Evolutionary conservation across 2,113 vertebrate species (phyloP).

Genomic region (Gila orcuttii): DNA sequence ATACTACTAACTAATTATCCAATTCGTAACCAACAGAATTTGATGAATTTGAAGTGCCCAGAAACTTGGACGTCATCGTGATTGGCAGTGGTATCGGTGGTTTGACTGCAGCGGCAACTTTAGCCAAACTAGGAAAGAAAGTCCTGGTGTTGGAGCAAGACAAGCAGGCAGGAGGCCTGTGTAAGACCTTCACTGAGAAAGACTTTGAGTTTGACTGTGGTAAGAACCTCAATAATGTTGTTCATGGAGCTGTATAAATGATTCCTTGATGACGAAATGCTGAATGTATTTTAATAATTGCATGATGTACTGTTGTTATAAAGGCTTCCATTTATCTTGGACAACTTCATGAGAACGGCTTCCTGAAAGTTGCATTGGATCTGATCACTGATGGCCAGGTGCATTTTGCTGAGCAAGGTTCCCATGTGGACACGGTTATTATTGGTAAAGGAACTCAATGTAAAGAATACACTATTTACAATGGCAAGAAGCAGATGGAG

Average conservation of each 20-base stretch:
- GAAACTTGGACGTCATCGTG: background rate
- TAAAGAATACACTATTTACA: slow-evolving; percentile 10
- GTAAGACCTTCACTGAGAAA: slow-evolving; percentile 28
- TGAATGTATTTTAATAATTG: too few relatives aligned
- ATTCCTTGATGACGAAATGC: too few relatives aligned
- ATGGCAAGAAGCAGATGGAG: slow-evolving; percentile 17
- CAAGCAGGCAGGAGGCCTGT: slow-evolving; percentile 13
- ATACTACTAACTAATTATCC: background rate
- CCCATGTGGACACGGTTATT: background rate
- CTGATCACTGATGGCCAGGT: too few relatives aligned
- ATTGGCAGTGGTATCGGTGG: slow-evolving; percentile 21
- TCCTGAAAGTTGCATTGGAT: too few relatives aligned
- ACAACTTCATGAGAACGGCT: too few relatives aligned
- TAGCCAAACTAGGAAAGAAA: slow-evolving; percentile 24
- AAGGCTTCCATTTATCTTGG: too few relatives aligned
- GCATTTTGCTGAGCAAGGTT: slow-evolving; percentile 8
- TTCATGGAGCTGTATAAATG: too few relatives aligned
- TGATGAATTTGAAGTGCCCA: background rate
- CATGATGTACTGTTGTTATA: too few relatives aligned
- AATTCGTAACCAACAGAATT: background rate
- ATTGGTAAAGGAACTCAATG: background rate
- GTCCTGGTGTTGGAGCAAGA: slow-evolving; percentile 29
- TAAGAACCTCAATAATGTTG: background rate
- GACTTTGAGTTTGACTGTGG: slow-evolving; percentile 29
- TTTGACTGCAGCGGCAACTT: background rate